Base-by-base conservation (phyloP, 2,113 vertebrate genomes). In the Dissostichus mawsoni region DNA sequence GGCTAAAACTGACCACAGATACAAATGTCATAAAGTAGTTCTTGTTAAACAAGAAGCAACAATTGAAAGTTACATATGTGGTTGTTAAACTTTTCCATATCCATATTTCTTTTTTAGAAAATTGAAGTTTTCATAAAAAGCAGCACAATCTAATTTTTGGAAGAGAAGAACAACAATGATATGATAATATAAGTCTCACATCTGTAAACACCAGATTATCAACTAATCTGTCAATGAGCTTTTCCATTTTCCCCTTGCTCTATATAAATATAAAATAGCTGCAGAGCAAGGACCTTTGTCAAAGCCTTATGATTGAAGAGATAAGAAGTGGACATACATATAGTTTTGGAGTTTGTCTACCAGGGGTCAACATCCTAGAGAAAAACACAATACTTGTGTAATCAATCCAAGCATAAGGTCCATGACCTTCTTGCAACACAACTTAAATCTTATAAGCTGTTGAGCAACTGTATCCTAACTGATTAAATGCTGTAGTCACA, bases 401-500 rank as follows among this genome's bases (percentile, higher is more conserved):
- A 89, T 88, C 78, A 78, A 73, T 85, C 51, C 58, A 63, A 76
- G 61, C 80, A 84, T 77, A 83, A 84, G 83, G 77, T 87, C 86
- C 66, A 44, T 61, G 82, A 81, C 82, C 87, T 88, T 82, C 76
- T 66, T 58, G 76, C 58, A 64, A 73, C 80, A 76, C 68, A 61
- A 63, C 66, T 18, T 75, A 80, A 91, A 81, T 89, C 78, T 76
- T 73, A 64, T 81, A 89, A 86, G 64, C 85, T 87, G 78, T 67
- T 82, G 79, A 83, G 79, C 85, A 57, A 84, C 74, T 80, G 83
- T 70, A 69, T 80, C 69, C 85, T 71, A 58, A 78, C 61, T 83
- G 87, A 92, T 92, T 89, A 87, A 80, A 89, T 47, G 53, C 74
- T 41, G 50, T 84, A 81, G 83, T 81, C 69, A 75, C 78, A 66